phyloP scores from a whole-genome alignment of 1,140 invertebrate genomes.

The Argopecten irradians region DNA sequence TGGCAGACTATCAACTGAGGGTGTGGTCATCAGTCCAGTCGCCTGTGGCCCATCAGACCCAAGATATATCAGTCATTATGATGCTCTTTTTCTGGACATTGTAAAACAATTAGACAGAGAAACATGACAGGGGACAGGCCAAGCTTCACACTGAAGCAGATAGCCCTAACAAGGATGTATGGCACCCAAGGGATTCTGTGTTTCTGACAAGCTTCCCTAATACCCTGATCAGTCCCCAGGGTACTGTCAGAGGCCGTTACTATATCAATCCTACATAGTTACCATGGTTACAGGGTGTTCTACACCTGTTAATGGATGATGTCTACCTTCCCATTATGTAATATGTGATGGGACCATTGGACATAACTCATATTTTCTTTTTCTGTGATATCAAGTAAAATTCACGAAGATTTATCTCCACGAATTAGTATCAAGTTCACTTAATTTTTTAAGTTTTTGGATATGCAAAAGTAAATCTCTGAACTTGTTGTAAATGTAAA shows the following conservation, averaged over 20 bases:
- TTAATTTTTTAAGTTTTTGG: no score
- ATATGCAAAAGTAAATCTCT: no score
- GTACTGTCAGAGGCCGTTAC: background rate
- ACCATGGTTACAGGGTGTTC: background rate
- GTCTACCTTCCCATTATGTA: background rate
- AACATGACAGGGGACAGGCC: constrained; percentile 37
- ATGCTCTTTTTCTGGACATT: constrained; percentile 46
- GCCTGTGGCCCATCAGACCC: constrained; percentile 24
- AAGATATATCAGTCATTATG: constrained; percentile 40
- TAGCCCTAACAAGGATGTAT: background rate
- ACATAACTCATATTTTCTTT: background rate
- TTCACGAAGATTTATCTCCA: no score
- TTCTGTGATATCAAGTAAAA: no score
- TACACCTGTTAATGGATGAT: background rate
- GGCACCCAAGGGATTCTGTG: background rate
- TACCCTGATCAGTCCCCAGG: background rate
- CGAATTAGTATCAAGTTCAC: no score
- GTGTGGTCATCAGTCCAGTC: constrained; percentile 21
- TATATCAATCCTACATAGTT: background rate
- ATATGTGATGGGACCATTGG: background rate
- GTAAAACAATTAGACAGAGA: constrained; percentile 37
- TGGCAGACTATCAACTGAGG: background rate
- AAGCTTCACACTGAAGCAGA: constrained; percentile 15
- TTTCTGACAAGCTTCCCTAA: background rate
- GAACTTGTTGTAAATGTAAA: no score